Evolutionary conservation across 2,113 vertebrate species (phyloP).

Genomic region (Casuarius casuarius): DNA sequence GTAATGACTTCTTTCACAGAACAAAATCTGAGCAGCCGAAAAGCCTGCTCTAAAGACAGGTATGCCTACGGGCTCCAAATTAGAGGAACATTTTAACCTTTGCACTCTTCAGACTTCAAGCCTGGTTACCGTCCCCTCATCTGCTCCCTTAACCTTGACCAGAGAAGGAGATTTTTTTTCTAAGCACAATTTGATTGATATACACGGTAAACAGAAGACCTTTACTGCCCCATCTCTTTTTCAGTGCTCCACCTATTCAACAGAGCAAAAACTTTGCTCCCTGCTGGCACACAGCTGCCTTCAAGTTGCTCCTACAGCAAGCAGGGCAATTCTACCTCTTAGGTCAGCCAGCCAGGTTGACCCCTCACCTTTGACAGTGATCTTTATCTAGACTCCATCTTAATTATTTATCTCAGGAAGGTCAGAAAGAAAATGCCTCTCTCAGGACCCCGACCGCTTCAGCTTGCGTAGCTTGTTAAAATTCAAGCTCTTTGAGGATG

Average conservation of each 20-base stretch:
- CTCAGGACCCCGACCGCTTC: constrained; percentile 52
- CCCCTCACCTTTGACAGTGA: constrained; percentile 67
- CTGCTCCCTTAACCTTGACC: neutral
- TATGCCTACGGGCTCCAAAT: neutral
- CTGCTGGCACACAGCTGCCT: constrained; percentile 48
- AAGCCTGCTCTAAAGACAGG: neutral
- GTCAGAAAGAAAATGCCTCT: constrained; percentile 59
- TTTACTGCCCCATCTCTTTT: neutral
- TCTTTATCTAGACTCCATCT: constrained; percentile 69
- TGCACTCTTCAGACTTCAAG: neutral
- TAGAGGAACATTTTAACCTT: neutral
- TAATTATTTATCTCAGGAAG: constrained; percentile 71
- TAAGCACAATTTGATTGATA: neutral
- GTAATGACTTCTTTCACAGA: neutral
- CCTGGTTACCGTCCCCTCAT: neutral
- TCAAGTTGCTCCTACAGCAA: neutral
- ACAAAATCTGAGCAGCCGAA: neutral
- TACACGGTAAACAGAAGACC: neutral
- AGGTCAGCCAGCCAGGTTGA: constrained; percentile 39
- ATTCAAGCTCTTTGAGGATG: constrained; percentile 27
- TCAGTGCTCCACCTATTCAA: neutral
- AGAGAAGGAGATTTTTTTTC: neutral
- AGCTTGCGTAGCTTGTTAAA: neutral
- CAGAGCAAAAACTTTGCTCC: neutral
- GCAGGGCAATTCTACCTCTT: neutral